Evolutionary conservation across 2,113 vertebrate species (phyloP).

Genomic region (Brevimyrus niger): DNA sequence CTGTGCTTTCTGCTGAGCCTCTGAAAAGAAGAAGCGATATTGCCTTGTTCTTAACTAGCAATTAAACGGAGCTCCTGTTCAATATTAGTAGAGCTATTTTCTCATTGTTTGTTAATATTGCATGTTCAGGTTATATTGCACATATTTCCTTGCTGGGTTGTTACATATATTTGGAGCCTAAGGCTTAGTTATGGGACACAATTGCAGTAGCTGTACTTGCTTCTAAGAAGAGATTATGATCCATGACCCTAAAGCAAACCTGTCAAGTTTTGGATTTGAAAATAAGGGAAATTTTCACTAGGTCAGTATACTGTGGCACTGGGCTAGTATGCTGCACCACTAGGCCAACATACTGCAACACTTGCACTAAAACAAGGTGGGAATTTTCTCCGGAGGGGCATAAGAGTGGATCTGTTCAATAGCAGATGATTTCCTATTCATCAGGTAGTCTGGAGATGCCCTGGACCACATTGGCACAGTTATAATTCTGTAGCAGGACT

Average conservation of each 20-base stretch:
- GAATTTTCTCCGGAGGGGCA: neutral
- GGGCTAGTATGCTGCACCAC: too few relatives aligned
- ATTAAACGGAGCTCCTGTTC: neutral
- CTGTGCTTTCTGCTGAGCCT: neutral
- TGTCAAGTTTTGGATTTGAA: too few relatives aligned
- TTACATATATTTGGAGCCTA: neutral
- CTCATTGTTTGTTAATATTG: neutral
- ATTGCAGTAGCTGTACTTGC: neutral
- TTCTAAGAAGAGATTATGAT: neutral
- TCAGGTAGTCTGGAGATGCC: neutral
- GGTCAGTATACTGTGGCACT: too few relatives aligned
- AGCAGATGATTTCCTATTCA: neutral
- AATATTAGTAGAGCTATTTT: neutral
- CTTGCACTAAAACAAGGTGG: neutral
- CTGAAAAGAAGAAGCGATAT: neutral
- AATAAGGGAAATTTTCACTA: too few relatives aligned
- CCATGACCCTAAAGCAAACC: too few relatives aligned
- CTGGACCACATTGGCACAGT: neutral
- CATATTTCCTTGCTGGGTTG: neutral
- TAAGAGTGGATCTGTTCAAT: neutral
- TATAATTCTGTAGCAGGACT: neutral
- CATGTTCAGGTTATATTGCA: neutral
- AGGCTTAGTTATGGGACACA: neutral
- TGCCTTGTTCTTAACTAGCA: neutral
- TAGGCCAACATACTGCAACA: too few relatives aligned